These are phyloP conservation scores for Nebria salina DNA, from an alignment of 2,888 invertebrate species.

Conservation along the genomic window DNA sequence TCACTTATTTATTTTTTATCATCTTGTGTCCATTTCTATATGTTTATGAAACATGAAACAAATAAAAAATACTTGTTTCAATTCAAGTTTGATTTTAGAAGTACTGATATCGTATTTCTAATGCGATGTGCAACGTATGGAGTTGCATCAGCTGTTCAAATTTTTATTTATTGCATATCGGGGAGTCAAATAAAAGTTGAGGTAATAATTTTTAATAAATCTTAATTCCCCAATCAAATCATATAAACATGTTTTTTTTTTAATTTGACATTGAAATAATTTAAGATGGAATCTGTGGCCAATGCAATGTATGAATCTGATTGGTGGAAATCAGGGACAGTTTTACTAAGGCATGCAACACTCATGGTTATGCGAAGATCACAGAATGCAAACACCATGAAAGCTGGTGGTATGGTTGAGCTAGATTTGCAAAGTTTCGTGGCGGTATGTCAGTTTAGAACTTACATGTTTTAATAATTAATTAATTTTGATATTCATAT, in stretches of 20 bases:
- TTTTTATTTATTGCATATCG: slow-evolving; percentile 17
- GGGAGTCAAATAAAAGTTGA: slow-evolving; percentile 13
- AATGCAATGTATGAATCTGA: slow-evolving; percentile 19
- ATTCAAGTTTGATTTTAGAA: neutral
- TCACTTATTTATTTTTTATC: too few relatives aligned
- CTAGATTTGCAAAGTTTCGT: slow-evolving; percentile 26
- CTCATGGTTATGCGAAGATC: slow-evolving; percentile 16
- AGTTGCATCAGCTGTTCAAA: slow-evolving; percentile 6
- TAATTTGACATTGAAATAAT: neutral
- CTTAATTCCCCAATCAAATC: neutral
- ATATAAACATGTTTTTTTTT: neutral
- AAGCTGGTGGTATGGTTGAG: slow-evolving; percentile 20
- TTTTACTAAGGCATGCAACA: neutral
- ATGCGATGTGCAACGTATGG: slow-evolving; percentile 15
- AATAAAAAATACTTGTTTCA: too few relatives aligned
- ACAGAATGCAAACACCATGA: slow-evolving; percentile 3
- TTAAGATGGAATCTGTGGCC: slow-evolving; percentile 10
- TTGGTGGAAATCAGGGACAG: slow-evolving; percentile 6
- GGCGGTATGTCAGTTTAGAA: neutral
- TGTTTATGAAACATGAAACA: too few relatives aligned
- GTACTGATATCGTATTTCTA: neutral
- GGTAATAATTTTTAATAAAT: neutral
- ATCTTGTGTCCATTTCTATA: too few relatives aligned
- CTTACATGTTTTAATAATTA: neutral
- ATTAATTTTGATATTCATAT: slow-evolving; percentile 4